A percentile compares a stretch with the other conserved stretches of the same genome.
Conservation (phyloP, 2,888 invertebrate genomes). For the Zygogramma bicolorata region DNA sequence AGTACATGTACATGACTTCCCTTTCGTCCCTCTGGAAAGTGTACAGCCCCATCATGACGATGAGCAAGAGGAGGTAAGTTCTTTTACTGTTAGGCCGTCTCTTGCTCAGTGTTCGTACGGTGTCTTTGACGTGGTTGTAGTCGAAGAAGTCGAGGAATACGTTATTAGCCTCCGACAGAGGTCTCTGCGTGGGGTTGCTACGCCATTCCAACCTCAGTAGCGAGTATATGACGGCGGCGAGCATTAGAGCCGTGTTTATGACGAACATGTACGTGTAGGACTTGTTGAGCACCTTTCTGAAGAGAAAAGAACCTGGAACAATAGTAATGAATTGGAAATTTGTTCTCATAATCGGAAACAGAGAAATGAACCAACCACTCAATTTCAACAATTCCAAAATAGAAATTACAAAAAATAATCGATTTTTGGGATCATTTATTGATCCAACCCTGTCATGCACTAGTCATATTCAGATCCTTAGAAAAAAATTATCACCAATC, state of each 20-base stretch:
- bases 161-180: constrained; percentile 70
- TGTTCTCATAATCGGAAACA: not conserved
- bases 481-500: too few species aligned
- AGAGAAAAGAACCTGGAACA: constrained; percentile 76
- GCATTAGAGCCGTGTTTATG: constrained; percentile 75
- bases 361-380: too few species aligned
- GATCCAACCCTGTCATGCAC: too few species aligned
- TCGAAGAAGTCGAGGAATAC: constrained; percentile 81
- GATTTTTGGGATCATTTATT: too few species aligned
- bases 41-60: constrained; percentile 82
- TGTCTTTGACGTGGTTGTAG: constrained; percentile 74
- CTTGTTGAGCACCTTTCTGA: constrained; percentile 67
- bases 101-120: constrained; percentile 74
- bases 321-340: too few species aligned
- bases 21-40: constrained; percentile 88
- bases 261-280: constrained; percentile 82
- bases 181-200: constrained; percentile 74
- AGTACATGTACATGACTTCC: constrained; percentile 80
- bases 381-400: too few species aligned
- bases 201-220: constrained; percentile 77
- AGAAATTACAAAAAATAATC: too few species aligned
- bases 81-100: constrained; percentile 72
- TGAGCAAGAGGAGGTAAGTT: constrained; percentile 76
- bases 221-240: constrained; percentile 75
- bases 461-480: too few species aligned